These are phyloP conservation scores for Cyphomyrus discorhynchus DNA, from an alignment of 2,113 vertebrate genomes.

Conservation along the genomic window DNA sequence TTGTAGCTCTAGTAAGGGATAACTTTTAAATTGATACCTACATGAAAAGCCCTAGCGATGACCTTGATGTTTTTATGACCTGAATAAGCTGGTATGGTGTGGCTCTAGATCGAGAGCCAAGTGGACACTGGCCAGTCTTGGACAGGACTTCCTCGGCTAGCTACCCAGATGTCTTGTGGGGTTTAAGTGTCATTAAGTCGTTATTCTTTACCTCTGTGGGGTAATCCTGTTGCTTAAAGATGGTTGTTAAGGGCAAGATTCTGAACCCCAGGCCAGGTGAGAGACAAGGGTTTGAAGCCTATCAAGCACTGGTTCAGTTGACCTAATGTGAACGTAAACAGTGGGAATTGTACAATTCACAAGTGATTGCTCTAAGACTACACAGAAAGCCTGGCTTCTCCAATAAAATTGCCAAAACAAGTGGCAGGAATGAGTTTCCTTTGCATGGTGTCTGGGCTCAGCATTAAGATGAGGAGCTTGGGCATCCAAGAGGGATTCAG, in stretches of 20 bases:
- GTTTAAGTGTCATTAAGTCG: not conserved
- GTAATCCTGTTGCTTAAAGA: not conserved
- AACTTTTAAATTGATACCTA: not conserved
- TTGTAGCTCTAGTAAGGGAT: not conserved
- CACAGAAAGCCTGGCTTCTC: too few relatives aligned
- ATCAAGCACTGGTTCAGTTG: too few relatives aligned
- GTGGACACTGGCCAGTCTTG: not conserved
- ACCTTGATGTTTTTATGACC: not conserved
- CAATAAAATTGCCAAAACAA: too few relatives aligned
- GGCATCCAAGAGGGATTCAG: too few relatives aligned
- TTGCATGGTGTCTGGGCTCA: too few relatives aligned
- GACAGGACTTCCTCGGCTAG: not conserved
- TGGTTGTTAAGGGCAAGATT: not conserved
- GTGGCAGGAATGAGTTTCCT: too few relatives aligned
- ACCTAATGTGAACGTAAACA: too few relatives aligned
- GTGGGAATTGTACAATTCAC: too few relatives aligned
- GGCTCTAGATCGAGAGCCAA: not conserved
- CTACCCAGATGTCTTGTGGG: not conserved
- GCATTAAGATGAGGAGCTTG: too few relatives aligned
- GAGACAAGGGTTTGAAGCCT: not conserved
- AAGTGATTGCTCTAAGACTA: too few relatives aligned
- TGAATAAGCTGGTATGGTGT: not conserved
- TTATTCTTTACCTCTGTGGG: not conserved
- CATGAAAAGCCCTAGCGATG: not conserved
- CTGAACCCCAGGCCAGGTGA: not conserved